Conservation (phyloP, 2,797 vertebrate genomes). For the Aldrovandia affinis region DNA sequence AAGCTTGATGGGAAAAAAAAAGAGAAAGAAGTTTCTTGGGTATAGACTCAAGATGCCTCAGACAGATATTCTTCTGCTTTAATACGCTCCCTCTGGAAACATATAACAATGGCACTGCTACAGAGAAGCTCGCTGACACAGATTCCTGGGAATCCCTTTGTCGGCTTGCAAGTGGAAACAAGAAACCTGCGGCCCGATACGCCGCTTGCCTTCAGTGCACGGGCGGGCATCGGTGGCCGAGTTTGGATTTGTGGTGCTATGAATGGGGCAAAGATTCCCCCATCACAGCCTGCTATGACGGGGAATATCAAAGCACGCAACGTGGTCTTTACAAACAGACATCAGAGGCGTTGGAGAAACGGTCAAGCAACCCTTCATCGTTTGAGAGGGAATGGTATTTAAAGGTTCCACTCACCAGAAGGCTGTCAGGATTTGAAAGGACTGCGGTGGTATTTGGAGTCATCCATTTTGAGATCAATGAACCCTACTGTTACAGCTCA, state of each 20-base stretch:
- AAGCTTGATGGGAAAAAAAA: conserved; percentile 3
- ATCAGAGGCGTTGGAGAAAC: conserved; percentile 40
- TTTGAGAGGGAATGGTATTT: conserved; percentile 52
- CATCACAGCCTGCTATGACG: too few species aligned
- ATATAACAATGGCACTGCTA: conserved; percentile 13
- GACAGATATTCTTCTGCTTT: conserved; percentile 28
- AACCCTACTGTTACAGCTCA: conserved; percentile 52
- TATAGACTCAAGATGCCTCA: conserved; percentile 9
- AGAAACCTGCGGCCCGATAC: background rate
- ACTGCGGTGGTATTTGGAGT: conserved; percentile 53
- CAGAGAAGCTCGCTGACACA: conserved; percentile 13
- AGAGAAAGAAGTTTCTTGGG: background rate
- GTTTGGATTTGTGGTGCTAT: background rate
- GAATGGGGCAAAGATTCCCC: background rate
- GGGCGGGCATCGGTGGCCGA: background rate
- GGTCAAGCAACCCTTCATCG: conserved; percentile 36
- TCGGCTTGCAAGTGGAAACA: background rate
- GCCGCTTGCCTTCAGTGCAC: background rate
- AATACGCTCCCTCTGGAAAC: conserved; percentile 26
- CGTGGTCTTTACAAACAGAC: background rate
- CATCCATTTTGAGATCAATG: conserved; percentile 56
- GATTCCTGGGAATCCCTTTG: background rate
- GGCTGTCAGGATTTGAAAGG: conserved; percentile 46
- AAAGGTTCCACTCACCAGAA: conserved; percentile 54
- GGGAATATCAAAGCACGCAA: background rate